phyloP scores from a whole-genome alignment of 2,888 invertebrate species.

The Agriopis leucophaearia region DNA sequence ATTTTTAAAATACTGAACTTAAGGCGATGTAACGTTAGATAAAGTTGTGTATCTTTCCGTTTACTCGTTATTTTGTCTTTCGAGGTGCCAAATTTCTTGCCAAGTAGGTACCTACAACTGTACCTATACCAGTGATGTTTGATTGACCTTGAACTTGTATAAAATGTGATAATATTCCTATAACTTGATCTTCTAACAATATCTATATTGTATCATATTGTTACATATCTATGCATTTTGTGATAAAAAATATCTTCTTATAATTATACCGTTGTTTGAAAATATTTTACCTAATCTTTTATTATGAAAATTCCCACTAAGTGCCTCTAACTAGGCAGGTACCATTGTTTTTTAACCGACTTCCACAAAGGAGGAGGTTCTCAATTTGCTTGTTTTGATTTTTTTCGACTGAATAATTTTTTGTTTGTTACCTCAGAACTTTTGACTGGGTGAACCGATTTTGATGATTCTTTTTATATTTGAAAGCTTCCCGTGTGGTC shows the following conservation, averaged over 20 bases:
- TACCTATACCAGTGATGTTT: slow-evolving; percentile 28
- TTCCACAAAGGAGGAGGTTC: too few relatives aligned
- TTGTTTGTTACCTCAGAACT: too few relatives aligned
- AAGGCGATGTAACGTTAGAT: too few relatives aligned
- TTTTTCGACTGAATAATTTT: too few relatives aligned
- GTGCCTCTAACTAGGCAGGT: not conserved
- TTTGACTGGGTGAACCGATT: too few relatives aligned
- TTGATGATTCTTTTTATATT: too few relatives aligned
- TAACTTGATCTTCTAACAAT: slow-evolving; percentile 55
- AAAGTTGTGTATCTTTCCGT: not conserved
- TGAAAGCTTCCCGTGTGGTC: too few relatives aligned
- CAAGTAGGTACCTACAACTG: too few relatives aligned
- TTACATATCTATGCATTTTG: slow-evolving; percentile 71
- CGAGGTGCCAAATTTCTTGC: slow-evolving; percentile 16
- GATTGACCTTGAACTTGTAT: slow-evolving; percentile 54
- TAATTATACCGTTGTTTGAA: slow-evolving; percentile 59
- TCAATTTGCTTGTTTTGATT: too few relatives aligned
- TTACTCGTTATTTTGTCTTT: not conserved
- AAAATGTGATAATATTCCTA: slow-evolving; percentile 70
- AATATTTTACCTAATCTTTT: slow-evolving; percentile 38
- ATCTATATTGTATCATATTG: slow-evolving; percentile 60
- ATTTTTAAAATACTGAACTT: too few relatives aligned
- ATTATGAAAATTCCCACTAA: not conserved
- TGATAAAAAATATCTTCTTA: slow-evolving; percentile 59
- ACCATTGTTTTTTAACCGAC: too few relatives aligned